Base-by-base conservation (phyloP, 2,888 invertebrate species). In the Epinotia bilunana region DNA sequence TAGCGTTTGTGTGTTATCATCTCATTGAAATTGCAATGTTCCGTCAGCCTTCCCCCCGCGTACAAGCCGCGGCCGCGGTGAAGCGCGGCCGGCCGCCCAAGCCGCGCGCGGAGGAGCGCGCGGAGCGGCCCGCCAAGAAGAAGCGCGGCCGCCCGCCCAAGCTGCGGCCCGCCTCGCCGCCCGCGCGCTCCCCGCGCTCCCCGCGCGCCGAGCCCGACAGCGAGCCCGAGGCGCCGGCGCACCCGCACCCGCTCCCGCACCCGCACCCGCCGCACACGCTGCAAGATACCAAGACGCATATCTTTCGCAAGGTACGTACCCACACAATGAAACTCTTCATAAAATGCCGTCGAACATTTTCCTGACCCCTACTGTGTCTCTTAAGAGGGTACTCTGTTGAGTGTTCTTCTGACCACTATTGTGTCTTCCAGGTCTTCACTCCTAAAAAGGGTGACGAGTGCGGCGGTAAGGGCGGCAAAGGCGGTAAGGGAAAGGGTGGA, bases 401-500 rank as follows among this genome's bases (percentile, higher is more conserved):
- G 16, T 49, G 6, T 13, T 58, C 18, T 74, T 28, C 46, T 61
- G 23, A 73, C 43, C 68, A 39, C 57, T 9, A 28, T 6, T 72
- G n/a, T 78, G 55, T 73, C 13, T 83, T 80, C 2, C 85, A 94
- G 93, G 93, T 94, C 39, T 94, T 93, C 80, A 92, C 92, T 5
- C 91, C 95, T n/a, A 95, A 93, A 81, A 95, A 95, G 65, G 95
- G 95, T 77, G 96, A 96, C 11, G 96, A 96, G 81, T 95, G 96
- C 64, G 96, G 96, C 23, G 96, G 96, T 0, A 96, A 96, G 81
- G 96, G 96, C 12, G 96, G 95, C 60, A 96, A 96, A 78, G 96
- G 96, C 49, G 97, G 96, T 71, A 96, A 97, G 77, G 97, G 96
- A 33, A 96, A 96, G 80, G 96, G 96, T 2, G 96, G 96, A 2